Evolutionary conservation across 1,140 invertebrate species (phyloP).

Genomic region (Aphelinus certus): DNA sequence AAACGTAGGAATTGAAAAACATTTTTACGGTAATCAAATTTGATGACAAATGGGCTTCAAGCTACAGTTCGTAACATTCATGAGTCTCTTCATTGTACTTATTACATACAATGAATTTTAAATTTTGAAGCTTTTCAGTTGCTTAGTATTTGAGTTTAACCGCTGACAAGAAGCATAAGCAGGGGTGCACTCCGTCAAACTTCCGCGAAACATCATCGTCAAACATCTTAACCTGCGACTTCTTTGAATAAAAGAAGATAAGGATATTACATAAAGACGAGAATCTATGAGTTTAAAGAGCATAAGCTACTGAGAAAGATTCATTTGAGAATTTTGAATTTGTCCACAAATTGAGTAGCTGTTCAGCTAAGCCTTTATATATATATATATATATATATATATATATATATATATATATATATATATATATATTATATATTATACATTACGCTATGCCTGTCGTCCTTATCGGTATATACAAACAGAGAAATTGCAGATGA

Average conservation of each 20-base stretch:
- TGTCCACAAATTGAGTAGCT: slow-evolving; percentile 41
- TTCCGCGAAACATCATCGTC: no score
- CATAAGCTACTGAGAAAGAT: slow-evolving; percentile 34
- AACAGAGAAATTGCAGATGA: background rate
- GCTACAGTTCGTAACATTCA: no score
- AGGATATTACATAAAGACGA: slow-evolving; percentile 7
- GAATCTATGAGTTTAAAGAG: background rate
- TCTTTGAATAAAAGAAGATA: slow-evolving; percentile 36
- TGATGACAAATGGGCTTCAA: no score
- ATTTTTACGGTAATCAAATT: no score
- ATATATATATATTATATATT: no score
- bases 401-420: no score
- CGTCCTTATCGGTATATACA: no score
- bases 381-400: no score
- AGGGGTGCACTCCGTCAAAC: background rate
- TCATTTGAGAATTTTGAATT: background rate
- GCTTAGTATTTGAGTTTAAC: background rate
- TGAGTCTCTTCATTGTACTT: background rate
- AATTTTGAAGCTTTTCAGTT: background rate
- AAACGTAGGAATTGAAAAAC: no score
- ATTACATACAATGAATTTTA: background rate
- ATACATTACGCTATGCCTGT: no score
- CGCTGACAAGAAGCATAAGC: background rate
- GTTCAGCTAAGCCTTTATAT: slow-evolving; percentile 26
- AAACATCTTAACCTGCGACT: slow-evolving; percentile 14